Conservation (phyloP, 1,140 invertebrate species). For the Aphelenchoides fujianensis region DNA sequence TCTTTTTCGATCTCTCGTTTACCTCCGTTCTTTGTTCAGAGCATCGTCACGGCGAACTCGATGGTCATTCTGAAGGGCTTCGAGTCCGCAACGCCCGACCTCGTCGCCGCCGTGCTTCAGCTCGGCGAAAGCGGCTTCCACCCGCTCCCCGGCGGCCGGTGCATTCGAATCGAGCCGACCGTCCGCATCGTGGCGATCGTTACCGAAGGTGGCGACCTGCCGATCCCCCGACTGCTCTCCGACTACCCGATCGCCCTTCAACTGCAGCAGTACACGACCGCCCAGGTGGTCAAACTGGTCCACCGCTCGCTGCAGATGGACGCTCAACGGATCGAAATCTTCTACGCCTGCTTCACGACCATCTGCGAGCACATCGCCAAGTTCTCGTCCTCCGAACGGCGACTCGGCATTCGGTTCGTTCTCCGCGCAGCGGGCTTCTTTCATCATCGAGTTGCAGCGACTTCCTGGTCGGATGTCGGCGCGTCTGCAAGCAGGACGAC, state of each 20-base stretch:
- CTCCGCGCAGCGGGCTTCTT: too few relatives aligned
- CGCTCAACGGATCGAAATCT: neutral
- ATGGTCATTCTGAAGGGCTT: conserved; percentile 95
- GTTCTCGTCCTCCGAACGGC: neutral
- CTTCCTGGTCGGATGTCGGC: conserved; percentile 12
- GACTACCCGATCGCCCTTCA: conserved; percentile 27
- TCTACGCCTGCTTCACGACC: neutral
- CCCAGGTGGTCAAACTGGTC: neutral
- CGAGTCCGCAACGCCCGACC: conserved; percentile 85
- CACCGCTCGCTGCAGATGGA: neutral
- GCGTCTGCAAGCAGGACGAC: conserved; percentile 1
- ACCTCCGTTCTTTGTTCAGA: neutral
- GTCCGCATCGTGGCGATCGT: conserved; percentile 37
- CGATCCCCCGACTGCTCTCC: neutral
- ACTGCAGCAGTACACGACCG: neutral
- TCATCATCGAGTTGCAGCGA: conserved; percentile 4
- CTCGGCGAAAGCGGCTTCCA: conserved; percentile 72
- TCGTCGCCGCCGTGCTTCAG: conserved; percentile 79
- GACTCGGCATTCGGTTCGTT: conserved; percentile 10
- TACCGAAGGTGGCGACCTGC: neutral
- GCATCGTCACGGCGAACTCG: neutral
- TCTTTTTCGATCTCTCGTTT: neutral
- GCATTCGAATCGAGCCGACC: conserved; percentile 23
- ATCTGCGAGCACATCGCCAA: neutral
- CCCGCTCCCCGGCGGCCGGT: conserved; percentile 20